These are phyloP conservation scores for Formicarius rufipectus DNA, from an alignment of 2,113 vertebrate genomes.

Conservation along the genomic window DNA sequence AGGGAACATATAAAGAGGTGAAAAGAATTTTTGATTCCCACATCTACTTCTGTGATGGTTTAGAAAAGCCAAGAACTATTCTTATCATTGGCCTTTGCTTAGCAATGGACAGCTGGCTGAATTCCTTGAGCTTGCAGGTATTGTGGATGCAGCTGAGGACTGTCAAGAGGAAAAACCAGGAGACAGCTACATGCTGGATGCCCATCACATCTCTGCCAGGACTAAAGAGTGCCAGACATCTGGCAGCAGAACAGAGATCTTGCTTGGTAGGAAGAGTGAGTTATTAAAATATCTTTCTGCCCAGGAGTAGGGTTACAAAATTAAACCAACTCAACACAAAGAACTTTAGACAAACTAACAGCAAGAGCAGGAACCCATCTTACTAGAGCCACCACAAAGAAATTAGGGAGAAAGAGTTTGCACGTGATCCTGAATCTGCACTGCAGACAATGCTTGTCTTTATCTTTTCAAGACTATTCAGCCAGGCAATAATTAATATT, in stretches of 20 bases:
- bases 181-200: constrained; percentile 46
- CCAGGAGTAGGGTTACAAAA: constrained; percentile 77
- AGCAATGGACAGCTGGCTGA: not conserved
- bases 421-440: not conserved
- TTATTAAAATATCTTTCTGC: constrained; percentile 82
- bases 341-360: constrained; percentile 18
- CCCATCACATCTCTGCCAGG: constrained; percentile 6
- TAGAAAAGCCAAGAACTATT: constrained; percentile 12
- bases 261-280: constrained; percentile 76
- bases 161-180: constrained; percentile 57
- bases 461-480: not conserved
- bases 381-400: not conserved
- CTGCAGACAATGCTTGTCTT: not conserved
- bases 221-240: constrained; percentile 12
- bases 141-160: not conserved
- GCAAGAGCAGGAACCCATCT: not conserved
- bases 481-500: constrained; percentile 11
- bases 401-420: not conserved
- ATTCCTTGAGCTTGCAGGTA: not conserved
- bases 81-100: not conserved
- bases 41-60: not conserved
- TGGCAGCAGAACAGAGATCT: constrained; percentile 65
- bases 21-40: constrained; percentile 13
- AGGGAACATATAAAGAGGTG: not conserved
- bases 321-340: constrained; percentile 43